Conservation (phyloP, 2,113 vertebrate species). For the Xenus cinereus region DNA sequence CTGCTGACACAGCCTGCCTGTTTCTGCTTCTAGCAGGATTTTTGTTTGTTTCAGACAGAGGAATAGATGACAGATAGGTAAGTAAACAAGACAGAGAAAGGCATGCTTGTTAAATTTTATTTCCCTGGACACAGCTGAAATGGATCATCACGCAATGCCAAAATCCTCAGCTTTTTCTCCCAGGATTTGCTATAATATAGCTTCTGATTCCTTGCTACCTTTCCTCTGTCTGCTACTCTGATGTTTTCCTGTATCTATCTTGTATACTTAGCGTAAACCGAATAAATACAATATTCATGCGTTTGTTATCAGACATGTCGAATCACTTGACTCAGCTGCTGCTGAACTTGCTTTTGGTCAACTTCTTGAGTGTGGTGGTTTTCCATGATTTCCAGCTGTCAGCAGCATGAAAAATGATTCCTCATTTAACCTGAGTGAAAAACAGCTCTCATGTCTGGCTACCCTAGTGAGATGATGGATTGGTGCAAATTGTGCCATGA, state of each 20-base stretch:
- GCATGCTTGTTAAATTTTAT: not conserved
- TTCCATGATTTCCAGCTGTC: constrained; percentile 1
- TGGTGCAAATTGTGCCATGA: not conserved
- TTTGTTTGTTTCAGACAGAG: not conserved
- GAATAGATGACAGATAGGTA: not conserved
- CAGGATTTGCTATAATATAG: not conserved
- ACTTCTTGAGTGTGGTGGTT: not conserved
- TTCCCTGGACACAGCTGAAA: not conserved
- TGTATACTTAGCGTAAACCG: not conserved
- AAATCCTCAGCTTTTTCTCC: not conserved
- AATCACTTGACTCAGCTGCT: not conserved
- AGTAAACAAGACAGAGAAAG: not conserved
- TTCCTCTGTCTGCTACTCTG: not conserved
- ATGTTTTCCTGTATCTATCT: not conserved
- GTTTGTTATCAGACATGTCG: not conserved
- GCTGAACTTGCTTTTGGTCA: not conserved
- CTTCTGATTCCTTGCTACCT: not conserved
- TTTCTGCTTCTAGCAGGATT: not conserved
- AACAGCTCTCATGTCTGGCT: not conserved
- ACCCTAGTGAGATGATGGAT: not conserved
- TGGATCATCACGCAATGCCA: not conserved
- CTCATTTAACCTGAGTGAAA: not conserved
- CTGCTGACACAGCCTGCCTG: not conserved
- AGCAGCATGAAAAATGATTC: not conserved
- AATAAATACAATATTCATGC: not conserved